Conservation (phyloP, 2,113 vertebrate genomes). For the Rhizomys pruinosus region DNA sequence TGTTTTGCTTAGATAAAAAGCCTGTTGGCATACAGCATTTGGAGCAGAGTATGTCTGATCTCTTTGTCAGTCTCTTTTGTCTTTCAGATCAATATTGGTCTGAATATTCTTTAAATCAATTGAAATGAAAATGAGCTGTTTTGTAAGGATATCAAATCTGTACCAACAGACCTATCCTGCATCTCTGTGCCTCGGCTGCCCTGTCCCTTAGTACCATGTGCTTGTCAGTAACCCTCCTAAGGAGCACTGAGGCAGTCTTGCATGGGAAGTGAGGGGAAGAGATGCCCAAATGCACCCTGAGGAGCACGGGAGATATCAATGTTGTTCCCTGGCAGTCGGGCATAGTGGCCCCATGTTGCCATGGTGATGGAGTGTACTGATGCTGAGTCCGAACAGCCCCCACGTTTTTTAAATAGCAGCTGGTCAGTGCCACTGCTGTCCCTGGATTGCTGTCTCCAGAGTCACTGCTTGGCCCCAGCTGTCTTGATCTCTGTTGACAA, state of each 20-base stretch:
- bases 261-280: background rate
- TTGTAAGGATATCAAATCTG: background rate
- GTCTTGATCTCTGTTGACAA: constrained; percentile 73
- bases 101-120: background rate
- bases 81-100: background rate
- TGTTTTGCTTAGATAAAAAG: background rate
- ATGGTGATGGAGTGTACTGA: constrained; percentile 39
- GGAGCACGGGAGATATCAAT: constrained; percentile 3
- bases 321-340: background rate
- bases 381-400: background rate
- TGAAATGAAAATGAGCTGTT: background rate
- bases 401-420: constrained; percentile 57
- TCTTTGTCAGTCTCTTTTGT: background rate
- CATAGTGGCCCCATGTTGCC: constrained; percentile 2
- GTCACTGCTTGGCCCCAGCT: constrained; percentile 47
- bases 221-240: background rate
- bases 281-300: background rate
- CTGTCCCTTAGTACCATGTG: background rate
- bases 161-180: background rate
- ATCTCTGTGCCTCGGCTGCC: background rate
- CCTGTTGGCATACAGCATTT: background rate
- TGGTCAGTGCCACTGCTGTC: constrained; percentile 14
- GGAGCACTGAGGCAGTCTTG: background rate
- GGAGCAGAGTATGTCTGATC: background rate
- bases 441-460: constrained; percentile 34